Evolutionary conservation across 2,888 invertebrate genomes (phyloP), one percentile per base, ranked within the genome.

Genomic region (Netelia virgata): DNA sequence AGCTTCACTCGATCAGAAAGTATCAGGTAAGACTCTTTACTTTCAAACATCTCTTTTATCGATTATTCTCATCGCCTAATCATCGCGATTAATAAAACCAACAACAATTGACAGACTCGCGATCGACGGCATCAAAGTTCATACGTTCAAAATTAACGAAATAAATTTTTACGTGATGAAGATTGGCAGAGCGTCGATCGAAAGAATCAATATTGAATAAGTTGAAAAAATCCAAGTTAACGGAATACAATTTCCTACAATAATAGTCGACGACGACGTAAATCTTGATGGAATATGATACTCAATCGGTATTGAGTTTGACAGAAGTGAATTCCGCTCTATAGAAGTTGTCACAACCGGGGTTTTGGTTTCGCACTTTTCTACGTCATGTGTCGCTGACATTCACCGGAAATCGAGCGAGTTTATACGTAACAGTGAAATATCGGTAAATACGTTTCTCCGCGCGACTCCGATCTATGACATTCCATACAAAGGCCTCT

Each of bases 1-100:
- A 98, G 94, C 95, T 98, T 94, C 97, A 98, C 92, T 97, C 97
- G 94, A 98, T 98, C 93, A 97, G 97, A 91, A 98, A 98, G 93
- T 98, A 98, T 94, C 98, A 98, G 96, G 98, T 98, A 89, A 95
- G 95, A 72, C 28, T 6, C 14, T 14, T 47, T 47, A 11, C 10
- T 11, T 47, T 14, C 36, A 23, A 23, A 11, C 3, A 43, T 43
- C 1, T 43, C 3, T 43, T 43, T 10, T 43, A 23, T 2, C 23
- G 23, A 23, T 23, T 23, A 36, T 36, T 36, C 36, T 36, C 8
- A 36, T 36, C 6, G 36, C 36, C 6, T 36, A 36, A 36, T 36
- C 36, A 36, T 36, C 36, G 36, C 36, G 6, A 36, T 36, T 36
- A 8, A 36, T 36, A 6, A 1, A 36, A 36, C 36, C 36, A 36